Percentiles rank a stretch among this genome's conserved stretches.
Conservation (phyloP, 1,140 invertebrate genomes). For the Calephelis virginiensis region DNA sequence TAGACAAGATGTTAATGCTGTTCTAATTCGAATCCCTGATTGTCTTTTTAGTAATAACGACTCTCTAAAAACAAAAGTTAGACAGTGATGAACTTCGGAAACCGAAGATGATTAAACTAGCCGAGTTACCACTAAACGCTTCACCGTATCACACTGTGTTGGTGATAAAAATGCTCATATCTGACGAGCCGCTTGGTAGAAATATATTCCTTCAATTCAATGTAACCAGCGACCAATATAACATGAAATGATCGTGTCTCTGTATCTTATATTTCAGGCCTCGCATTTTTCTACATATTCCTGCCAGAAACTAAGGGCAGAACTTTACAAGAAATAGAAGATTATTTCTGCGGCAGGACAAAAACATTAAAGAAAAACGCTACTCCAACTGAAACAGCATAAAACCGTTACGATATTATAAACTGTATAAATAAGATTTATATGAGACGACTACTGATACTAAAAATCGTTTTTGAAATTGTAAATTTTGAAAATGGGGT, state of each 20-base stretch:
- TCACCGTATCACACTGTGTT: no score
- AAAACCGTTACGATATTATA: conserved; percentile 18
- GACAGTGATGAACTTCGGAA: no score
- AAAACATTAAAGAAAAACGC: conserved; percentile 53
- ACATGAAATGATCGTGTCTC: neutral
- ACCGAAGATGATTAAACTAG: no score
- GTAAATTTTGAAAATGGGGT: neutral
- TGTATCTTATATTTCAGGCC: conserved; percentile 41
- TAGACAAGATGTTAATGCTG: no score
- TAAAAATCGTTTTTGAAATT: neutral
- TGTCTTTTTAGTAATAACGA: no score
- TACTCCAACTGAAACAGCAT: conserved; percentile 39
- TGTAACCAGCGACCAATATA: no score
- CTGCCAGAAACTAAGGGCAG: conserved; percentile 92
- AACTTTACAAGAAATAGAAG: conserved; percentile 88
- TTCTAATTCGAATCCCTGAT: no score
- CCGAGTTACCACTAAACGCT: no score
- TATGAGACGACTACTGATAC: neutral
- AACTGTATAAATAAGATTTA: neutral
- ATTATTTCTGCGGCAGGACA: conserved; percentile 80
- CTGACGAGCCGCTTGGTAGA: neutral
- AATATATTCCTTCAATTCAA: neutral
- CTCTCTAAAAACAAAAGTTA: no score
- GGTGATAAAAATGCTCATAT: neutral
- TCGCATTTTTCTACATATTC: conserved; percentile 80